phyloP scores from a whole-genome alignment of 2,888 invertebrate genomes.

The Dione vanillae region DNA sequence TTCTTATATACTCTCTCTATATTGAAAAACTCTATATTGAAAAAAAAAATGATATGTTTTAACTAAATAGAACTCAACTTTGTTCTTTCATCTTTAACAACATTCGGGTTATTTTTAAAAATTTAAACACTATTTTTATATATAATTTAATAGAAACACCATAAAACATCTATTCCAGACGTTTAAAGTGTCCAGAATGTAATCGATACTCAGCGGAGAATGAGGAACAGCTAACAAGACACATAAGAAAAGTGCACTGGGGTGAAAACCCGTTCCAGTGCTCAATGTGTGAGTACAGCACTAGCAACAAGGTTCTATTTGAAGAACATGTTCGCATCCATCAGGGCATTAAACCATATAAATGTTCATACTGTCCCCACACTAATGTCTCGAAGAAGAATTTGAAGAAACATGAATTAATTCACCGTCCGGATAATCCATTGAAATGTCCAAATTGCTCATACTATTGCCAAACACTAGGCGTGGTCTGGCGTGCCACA shows the following conservation, averaged over 20 bases:
- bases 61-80: no score
- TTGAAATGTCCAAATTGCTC: constrained; percentile 60
- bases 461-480: constrained; percentile 61
- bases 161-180: constrained; percentile 16
- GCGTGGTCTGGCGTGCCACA: constrained; percentile 54
- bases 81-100: no score
- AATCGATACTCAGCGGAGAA: constrained; percentile 56
- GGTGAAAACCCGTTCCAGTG: constrained; percentile 72
- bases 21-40: no score
- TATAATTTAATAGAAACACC: no score
- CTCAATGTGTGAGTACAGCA: constrained; percentile 71
- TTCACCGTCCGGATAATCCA: constrained; percentile 66
- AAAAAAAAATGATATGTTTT: no score
- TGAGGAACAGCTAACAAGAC: constrained; percentile 61
- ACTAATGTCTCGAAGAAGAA: constrained; percentile 72
- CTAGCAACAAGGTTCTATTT: constrained; percentile 67
- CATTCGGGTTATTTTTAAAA: no score
- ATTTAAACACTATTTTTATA: no score
- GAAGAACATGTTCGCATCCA: constrained; percentile 71
- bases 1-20: no score
- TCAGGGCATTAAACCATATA: constrained; percentile 72
- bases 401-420: constrained; percentile 66
- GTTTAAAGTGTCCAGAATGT: constrained; percentile 55
- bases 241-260: constrained; percentile 62
- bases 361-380: constrained; percentile 67